These are phyloP conservation scores for Prionace glauca DNA, from an alignment of 2,797 vertebrate genomes.

Conservation along the genomic window DNA sequence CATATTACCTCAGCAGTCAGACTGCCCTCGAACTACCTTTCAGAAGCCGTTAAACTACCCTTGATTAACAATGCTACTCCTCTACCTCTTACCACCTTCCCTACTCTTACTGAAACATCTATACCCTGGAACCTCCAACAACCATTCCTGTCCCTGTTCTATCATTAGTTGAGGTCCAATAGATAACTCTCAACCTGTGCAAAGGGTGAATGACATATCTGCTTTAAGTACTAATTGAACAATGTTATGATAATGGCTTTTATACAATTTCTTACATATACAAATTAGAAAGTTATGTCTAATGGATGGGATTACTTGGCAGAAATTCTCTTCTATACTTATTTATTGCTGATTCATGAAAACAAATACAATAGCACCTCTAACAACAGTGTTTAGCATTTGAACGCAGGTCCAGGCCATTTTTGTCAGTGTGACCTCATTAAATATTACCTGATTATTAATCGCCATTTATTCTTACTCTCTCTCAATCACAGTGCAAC, in stretches of 20 bases:
- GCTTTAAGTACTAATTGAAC: not conserved
- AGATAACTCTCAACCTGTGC: not conserved
- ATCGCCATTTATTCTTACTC: not conserved
- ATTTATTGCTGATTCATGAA: not conserved
- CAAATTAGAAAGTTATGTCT: not conserved
- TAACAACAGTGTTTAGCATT: not conserved
- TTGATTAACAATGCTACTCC: too few relatives aligned
- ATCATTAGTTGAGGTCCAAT: not conserved
- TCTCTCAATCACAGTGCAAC: not conserved
- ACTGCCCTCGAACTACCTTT: too few relatives aligned
- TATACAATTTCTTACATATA: not conserved
- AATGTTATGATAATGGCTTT: not conserved
- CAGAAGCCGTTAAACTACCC: too few relatives aligned
- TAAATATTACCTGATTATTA: not conserved
- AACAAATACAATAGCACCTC: not conserved
- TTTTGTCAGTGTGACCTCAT: not conserved
- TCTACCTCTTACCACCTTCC: too few relatives aligned
- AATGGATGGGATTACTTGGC: not conserved
- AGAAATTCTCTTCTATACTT: not conserved
- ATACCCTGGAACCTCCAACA: too few relatives aligned
- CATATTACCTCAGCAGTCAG: too few relatives aligned
- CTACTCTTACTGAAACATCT: too few relatives aligned
- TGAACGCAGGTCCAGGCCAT: not conserved
- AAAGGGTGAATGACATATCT: not conserved
- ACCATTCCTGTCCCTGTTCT: too few relatives aligned